A percentile compares a stretch with the other conserved stretches of the same genome.
Conservation (phyloP, 2,888 invertebrate species). For the Lasioglossum leucozonium region DNA sequence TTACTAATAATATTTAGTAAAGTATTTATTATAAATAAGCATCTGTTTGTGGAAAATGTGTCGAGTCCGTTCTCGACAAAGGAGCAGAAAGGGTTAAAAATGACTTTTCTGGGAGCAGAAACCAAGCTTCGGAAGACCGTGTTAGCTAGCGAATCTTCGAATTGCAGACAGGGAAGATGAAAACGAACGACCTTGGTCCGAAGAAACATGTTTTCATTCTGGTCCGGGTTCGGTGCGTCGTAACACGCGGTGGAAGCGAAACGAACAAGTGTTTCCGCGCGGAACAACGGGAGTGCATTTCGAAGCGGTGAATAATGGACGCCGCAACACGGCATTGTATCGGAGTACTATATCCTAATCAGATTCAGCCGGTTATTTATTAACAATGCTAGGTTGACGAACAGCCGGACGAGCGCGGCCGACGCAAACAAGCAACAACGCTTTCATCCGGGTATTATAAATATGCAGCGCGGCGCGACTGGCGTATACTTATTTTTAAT, state of each 20-base stretch:
- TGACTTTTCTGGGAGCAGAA: too few species aligned
- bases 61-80: too few species aligned
- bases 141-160: not conserved
- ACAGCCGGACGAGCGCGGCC: not conserved
- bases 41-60: too few species aligned
- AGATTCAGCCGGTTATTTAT: not conserved
- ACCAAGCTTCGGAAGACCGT: too few species aligned
- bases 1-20: too few species aligned
- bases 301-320: constrained; percentile 8
- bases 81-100: too few species aligned
- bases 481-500: not conserved
- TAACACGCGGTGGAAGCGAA: not conserved
- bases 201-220: not conserved
- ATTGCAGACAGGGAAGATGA: not conserved
- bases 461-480: not conserved
- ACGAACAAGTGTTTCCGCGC: not conserved
- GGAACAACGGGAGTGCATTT: not conserved
- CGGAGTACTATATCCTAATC: not conserved
- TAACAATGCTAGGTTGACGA: constrained; percentile 15
- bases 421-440: constrained; percentile 20
- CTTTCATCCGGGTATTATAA: constrained; percentile 15
- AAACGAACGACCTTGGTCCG: not conserved
- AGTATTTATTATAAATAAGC: too few species aligned
- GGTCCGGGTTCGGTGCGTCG: not conserved
- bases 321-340: constrained; percentile 5